Base-by-base conservation (phyloP, 2,888 invertebrate genomes). In the Xylophagus ater region DNA sequence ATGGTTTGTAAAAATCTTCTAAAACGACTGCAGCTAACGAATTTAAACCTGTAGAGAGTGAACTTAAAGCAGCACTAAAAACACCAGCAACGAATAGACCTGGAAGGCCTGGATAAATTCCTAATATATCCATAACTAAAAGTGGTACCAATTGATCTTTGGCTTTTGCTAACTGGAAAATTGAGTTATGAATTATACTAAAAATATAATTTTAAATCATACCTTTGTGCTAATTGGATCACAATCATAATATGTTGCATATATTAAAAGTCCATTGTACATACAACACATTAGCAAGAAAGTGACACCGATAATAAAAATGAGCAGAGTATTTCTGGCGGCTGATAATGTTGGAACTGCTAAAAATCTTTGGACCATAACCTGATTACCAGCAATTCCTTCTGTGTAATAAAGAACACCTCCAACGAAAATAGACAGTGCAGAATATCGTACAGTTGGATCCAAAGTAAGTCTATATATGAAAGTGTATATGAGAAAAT, bases 41-140 rank as follows among this genome's bases (percentile, higher is more conserved):
- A 53, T 85, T 86, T 1, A 85, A 63, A 1, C 82, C 83, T 9
- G 85, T 85, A 0, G 85, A 85, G 57, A 85, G 70, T 0, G 84
- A 81, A 58, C 84, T 84, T 25, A 93, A 65, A 2, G 90, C 86
- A 7, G 89, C 92, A 62, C 89, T 88, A 54, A 90, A 90, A 18
- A 92, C 81, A 4, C 89, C 89, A 29, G 90, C 85, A 1, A 90
- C 78, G 56, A 92, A 90, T 1, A 92, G 68, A 21, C 92, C 92
- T 0, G 89, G 81, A 29, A 93, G 58, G 1, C 90, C 90, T 0
- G 86, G 86, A 42, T 77, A 69, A 32, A 75, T 68, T 1, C 81
- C 80, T 21, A 89, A 64, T 15, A 80, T 76, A 47, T 88, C 82
- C 86, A 90, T 88, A 23, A 90, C 86, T 25, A 87, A 70, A n/a